Evolutionary conservation across 2,797 vertebrate species (phyloP).

Genomic region (Etheostoma perlongum): DNA sequence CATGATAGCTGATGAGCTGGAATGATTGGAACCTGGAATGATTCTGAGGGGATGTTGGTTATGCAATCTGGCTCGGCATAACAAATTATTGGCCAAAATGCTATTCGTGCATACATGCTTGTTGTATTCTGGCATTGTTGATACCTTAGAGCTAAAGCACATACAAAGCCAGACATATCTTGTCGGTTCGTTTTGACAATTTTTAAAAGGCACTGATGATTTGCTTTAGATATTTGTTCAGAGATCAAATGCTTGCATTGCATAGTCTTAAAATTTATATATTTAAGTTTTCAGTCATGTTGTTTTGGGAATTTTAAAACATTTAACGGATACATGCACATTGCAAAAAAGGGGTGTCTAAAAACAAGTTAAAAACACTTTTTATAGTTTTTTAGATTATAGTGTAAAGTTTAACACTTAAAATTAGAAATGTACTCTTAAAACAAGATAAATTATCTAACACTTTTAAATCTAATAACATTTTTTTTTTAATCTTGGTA

Average conservation of each 20-base stretch:
- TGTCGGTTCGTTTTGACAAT: constrained; percentile 6
- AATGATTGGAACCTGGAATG: constrained; percentile 32
- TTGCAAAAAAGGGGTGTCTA: too few relatives aligned
- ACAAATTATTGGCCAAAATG: constrained; percentile 26
- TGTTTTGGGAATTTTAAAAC: not conserved
- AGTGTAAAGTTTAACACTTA: too few relatives aligned
- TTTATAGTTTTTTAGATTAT: too few relatives aligned
- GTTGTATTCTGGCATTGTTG: constrained; percentile 9
- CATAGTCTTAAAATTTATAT: not conserved
- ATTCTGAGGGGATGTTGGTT: constrained; percentile 50
- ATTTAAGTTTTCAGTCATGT: constrained; percentile 3
- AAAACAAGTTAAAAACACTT: too few relatives aligned
- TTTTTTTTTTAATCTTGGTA: too few relatives aligned
- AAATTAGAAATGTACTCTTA: too few relatives aligned
- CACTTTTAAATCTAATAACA: too few relatives aligned
- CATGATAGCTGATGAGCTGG: constrained; percentile 44
- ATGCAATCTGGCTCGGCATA: constrained; percentile 53
- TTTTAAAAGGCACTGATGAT: not conserved
- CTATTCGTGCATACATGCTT: constrained; percentile 19
- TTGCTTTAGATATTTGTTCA: constrained; percentile 4
- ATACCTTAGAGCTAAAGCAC: constrained; percentile 16
- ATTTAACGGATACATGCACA: too few relatives aligned
- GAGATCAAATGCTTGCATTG: not conserved
- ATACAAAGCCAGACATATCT: constrained; percentile 3
- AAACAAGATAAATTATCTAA: too few relatives aligned